These are phyloP conservation scores for Nanorana parkeri DNA, from an alignment of 2,113 vertebrate species.

Conservation along the genomic window DNA sequence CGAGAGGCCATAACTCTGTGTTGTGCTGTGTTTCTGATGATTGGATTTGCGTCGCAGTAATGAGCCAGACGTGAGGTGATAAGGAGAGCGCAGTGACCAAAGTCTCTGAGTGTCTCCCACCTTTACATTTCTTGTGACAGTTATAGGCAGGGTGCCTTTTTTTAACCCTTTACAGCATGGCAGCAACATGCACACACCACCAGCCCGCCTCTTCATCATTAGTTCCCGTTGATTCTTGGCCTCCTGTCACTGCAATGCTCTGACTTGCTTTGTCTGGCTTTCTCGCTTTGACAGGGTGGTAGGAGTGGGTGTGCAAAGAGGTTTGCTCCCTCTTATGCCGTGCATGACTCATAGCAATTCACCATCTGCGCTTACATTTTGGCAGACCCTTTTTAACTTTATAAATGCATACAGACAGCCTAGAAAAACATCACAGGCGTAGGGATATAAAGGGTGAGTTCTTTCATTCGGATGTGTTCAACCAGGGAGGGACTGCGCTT, in stretches of 20 bases:
- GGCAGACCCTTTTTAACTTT: slow-evolving; percentile 37
- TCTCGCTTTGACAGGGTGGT: not conserved
- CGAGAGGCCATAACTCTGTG: slow-evolving; percentile 48
- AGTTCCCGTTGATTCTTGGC: not conserved
- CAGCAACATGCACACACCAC: not conserved
- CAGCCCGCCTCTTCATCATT: not conserved
- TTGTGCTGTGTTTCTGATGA: slow-evolving; percentile 47
- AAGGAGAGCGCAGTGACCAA: slow-evolving; percentile 15
- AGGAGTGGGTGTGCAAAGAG: slow-evolving; percentile 50
- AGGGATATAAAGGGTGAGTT: slow-evolving; percentile 43
- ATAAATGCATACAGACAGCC: slow-evolving; percentile 9
- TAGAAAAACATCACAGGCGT: slow-evolving; percentile 23
- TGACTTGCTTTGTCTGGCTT: slow-evolving; percentile 21
- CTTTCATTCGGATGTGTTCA: slow-evolving; percentile 23
- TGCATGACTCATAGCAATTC: slow-evolving; percentile 46
- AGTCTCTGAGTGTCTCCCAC: slow-evolving; percentile 14
- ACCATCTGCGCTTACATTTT: slow-evolving; percentile 40
- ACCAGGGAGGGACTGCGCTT: slow-evolving; percentile 4
- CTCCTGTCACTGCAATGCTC: slow-evolving; percentile 12
- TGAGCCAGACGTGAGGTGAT: slow-evolving; percentile 40
- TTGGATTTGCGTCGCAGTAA: slow-evolving; percentile 41
- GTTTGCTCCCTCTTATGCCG: slow-evolving; percentile 39
- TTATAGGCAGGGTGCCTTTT: not conserved
- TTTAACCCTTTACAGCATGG: not conserved
- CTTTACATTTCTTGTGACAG: not conserved